Percentiles rank a stretch among this genome's conserved stretches.
Conservation (phyloP, 2,888 invertebrate genomes). For the Volucella zonaria region DNA sequence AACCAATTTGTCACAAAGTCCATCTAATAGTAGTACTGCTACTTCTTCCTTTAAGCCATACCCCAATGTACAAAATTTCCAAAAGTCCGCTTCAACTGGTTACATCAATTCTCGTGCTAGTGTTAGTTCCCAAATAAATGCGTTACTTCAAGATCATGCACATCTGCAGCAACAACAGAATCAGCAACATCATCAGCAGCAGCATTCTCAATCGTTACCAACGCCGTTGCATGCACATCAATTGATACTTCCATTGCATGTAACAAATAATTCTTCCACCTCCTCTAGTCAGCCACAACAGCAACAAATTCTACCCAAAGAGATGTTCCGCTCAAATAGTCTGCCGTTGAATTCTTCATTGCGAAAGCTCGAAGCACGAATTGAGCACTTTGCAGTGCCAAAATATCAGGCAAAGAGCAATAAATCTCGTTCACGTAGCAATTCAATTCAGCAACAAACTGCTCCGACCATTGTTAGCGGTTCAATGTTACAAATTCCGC, state of each 20-base stretch:
- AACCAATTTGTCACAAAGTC: constrained; percentile 51
- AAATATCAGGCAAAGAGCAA: constrained; percentile 79
- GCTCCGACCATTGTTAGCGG: constrained; percentile 61
- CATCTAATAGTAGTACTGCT: constrained; percentile 57
- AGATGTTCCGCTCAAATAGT: constrained; percentile 86
- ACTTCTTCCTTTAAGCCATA: constrained; percentile 79
- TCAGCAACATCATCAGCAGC: constrained; percentile 74
- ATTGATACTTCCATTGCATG: constrained; percentile 50
- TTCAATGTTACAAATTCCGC: constrained; percentile 75
- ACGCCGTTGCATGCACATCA: constrained; percentile 68
- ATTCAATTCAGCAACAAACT: constrained; percentile 81
- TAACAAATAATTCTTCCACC: constrained; percentile 19
- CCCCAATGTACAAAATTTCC: constrained; percentile 77
- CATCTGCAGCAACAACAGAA: constrained; percentile 73
- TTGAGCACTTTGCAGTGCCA: constrained; percentile 81
- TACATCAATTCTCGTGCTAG: constrained; percentile 78
- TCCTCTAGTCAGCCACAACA: constrained; percentile 75
- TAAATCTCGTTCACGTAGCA: constrained; percentile 81
- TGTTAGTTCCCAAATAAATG: constrained; percentile 53
- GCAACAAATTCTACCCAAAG: constrained; percentile 79
- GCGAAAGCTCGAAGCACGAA: constrained; percentile 78
- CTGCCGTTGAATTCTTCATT: constrained; percentile 85
- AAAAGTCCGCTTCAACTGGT: constrained; percentile 81
- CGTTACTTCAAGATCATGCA: constrained; percentile 39
- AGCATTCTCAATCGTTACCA: constrained; percentile 70